Conservation (phyloP, 2,888 invertebrate genomes). For the Megalurothrips usitatus region DNA sequence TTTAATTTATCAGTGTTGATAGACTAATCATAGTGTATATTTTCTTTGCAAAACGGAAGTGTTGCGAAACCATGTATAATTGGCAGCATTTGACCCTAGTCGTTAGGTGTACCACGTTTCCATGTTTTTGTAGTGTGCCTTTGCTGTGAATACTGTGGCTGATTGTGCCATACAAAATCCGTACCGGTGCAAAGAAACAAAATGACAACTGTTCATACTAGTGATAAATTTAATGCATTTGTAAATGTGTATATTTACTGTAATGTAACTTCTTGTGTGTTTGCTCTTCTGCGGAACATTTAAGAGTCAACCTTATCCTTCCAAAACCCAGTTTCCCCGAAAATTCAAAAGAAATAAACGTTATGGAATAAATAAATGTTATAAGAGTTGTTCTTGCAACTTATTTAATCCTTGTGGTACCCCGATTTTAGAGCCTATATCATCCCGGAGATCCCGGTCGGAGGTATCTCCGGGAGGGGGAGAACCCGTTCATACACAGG, state of each 20-base stretch:
- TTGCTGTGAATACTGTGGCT: too few species aligned
- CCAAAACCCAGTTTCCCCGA: too few species aligned
- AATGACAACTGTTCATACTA: neutral
- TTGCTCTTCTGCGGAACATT: neutral
- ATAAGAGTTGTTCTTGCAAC: too few species aligned
- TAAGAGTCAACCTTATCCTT: neutral
- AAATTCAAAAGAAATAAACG: too few species aligned
- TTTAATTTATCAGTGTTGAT: neutral
- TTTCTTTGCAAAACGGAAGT: neutral
- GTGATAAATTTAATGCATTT: neutral
- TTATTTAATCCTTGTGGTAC: too few species aligned
- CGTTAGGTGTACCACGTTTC: neutral
- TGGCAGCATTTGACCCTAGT: neutral
- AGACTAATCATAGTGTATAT: neutral
- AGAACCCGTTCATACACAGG: too few species aligned
- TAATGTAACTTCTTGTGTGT: neutral
- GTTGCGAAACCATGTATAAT: neutral
- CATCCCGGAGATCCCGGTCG: too few species aligned
- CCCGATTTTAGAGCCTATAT: too few species aligned
- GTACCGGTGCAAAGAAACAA: neutral
- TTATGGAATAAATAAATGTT: too few species aligned
- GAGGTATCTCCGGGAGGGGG: too few species aligned
- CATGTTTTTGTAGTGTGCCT: neutral
- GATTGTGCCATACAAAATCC: neutral
- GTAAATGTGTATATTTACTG: neutral